phyloP scores from a whole-genome alignment of 2,113 vertebrate genomes.

The Marcusenius ussheri region DNA sequence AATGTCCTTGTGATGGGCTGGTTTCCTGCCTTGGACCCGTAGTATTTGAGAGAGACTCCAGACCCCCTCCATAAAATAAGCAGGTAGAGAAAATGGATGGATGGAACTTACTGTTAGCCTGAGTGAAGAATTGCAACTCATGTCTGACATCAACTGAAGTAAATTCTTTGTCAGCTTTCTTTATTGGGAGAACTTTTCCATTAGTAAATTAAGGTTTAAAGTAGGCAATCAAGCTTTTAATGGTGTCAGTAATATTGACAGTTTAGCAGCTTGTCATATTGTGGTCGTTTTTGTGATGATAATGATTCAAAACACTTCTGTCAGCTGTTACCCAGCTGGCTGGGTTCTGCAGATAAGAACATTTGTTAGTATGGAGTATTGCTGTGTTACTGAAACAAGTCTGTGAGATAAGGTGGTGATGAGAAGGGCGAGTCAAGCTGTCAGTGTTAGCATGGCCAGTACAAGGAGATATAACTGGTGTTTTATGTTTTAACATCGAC shows the following conservation, averaged over 20 bases:
- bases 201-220: not conserved
- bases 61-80: not conserved
- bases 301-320: not conserved
- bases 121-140: not conserved
- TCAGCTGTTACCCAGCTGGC: not conserved
- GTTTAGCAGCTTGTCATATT: not conserved
- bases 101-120: not conserved
- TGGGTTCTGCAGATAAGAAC: not conserved
- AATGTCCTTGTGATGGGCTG: not conserved
- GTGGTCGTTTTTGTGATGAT: not conserved
- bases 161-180: no score
- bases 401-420: not conserved
- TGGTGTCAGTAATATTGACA: not conserved
- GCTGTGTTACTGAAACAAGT: not conserved
- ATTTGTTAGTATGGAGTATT: not conserved
- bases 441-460: not conserved
- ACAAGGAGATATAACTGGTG: not conserved
- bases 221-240: not conserved
- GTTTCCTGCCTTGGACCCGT: not conserved
- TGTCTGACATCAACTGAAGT: no score
- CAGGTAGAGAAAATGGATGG: not conserved
- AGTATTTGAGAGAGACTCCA: not conserved
- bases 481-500: not conserved
- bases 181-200: not conserved
- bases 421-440: not conserved